A percentile compares a stretch with the other conserved stretches of the same genome.
Evolutionary conservation across 2,888 invertebrate genomes (phyloP).

Genomic region (Galerucella nymphaeae): DNA sequence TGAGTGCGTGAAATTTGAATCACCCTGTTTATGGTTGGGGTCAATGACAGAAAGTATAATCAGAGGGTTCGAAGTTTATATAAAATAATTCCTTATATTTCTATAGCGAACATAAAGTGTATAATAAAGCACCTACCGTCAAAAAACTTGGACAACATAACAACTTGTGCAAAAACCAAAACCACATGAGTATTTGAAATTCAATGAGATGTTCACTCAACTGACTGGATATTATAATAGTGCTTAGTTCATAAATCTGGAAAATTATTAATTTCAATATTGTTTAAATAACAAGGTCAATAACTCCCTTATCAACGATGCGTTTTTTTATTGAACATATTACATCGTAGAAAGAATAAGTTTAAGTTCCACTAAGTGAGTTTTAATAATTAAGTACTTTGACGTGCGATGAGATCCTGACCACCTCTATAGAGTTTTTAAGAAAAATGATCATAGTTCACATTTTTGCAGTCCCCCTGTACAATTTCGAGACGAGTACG

Average conservation of each 20-base stretch:
- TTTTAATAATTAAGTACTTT: background rate
- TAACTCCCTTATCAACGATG: slow-evolving; percentile 40
- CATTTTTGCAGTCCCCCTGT: too few species aligned
- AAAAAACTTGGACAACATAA: slow-evolving; percentile 28
- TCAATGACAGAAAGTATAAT: background rate
- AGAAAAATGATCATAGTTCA: too few species aligned
- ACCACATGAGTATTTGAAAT: slow-evolving; percentile 27
- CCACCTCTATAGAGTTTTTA: too few species aligned
- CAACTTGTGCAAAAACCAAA: slow-evolving; percentile 1
- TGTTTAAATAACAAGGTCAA: slow-evolving; percentile 42
- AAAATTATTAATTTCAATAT: slow-evolving; percentile 39
- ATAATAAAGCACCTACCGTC: slow-evolving; percentile 22
- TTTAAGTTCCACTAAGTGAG: slow-evolving; percentile 15
- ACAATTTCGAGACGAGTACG: too few species aligned
- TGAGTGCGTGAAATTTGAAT: background rate
- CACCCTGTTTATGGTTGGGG: background rate
- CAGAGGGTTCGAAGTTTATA: background rate
- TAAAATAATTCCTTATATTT: background rate
- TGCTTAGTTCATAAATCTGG: slow-evolving; percentile 34
- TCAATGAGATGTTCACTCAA: slow-evolving; percentile 33
- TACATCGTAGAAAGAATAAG: slow-evolving; percentile 8
- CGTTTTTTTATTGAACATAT: slow-evolving; percentile 30
- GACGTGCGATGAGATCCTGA: background rate
- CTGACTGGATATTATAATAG: slow-evolving; percentile 31
- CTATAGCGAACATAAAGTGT: background rate